These are phyloP conservation scores for Sarcophaga bullata DNA, from an alignment of 1,140 invertebrate genomes.

Conservation along the genomic window DNA sequence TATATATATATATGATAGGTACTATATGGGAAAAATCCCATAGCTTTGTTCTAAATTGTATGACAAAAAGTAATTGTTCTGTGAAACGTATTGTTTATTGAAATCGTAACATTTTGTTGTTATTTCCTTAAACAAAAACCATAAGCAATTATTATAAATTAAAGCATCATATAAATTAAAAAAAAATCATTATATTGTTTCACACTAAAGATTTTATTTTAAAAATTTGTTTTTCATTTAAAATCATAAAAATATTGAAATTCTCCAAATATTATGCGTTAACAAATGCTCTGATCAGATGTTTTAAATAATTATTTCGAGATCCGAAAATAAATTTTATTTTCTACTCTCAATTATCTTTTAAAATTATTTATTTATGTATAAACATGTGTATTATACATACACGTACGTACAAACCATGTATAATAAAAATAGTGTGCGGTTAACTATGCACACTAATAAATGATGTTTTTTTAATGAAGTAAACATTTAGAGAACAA, in stretches of 20 bases:
- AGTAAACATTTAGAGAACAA: conserved; percentile 5
- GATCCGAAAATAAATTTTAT: background rate
- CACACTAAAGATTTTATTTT: too few relatives aligned
- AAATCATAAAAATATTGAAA: background rate
- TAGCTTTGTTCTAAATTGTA: background rate
- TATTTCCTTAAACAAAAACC: too few relatives aligned
- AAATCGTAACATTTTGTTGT: too few relatives aligned
- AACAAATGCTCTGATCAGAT: background rate
- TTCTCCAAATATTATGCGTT: background rate
- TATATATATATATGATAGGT: too few relatives aligned
- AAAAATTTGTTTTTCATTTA: too few relatives aligned
- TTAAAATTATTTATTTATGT: background rate
- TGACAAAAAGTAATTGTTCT: conserved; percentile 3
- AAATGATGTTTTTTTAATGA: background rate
- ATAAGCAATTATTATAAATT: too few relatives aligned
- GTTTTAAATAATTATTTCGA: background rate
- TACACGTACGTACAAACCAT: background rate
- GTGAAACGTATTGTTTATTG: background rate
- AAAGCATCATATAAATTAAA: too few relatives aligned
- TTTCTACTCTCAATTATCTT: background rate
- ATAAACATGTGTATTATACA: too few relatives aligned
- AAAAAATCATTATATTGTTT: too few relatives aligned
- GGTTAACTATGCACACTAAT: background rate
- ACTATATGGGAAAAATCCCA: background rate
- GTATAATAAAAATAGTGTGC: background rate